Base-by-base conservation (phyloP, 30 jellyfish, hydroid and myxozoan species). In the Turritopsis rubra region DNA sequence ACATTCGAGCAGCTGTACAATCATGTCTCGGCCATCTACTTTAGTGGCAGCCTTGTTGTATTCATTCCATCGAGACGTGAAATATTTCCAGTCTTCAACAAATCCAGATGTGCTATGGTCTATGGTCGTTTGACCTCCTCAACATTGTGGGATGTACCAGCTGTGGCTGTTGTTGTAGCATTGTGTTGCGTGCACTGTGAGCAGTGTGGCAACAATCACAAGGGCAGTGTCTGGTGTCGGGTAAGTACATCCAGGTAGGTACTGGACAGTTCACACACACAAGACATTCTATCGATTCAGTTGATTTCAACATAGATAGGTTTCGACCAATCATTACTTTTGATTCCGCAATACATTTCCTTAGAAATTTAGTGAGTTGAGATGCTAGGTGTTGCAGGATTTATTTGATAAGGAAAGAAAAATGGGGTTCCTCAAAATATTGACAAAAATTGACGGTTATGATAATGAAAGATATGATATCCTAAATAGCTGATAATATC, bases 31-130 rank as follows among this genome's bases (percentile, higher is more conserved):
- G 1, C 90, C 90, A 31, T 54, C n/a, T 1, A 84, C 25, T 29
- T 60, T 28, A 1, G 88, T 84, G 41, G 90, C 90, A 13, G 52
- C 81, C 23, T 25, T 66, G n/a, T n/a, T n/a, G 29, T 84, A 84
- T 26, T 84, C 90, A 3, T 73, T 26, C 90, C 90, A 84, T 19
- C 88, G 88, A 66, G 90, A 1, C 1, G 26, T 80, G 30, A 84
- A 84, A 88, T 84, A 84, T 21, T 89, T 21, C 90, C 90, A 84
- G 16, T 84, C 88, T 28, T 84, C 90, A 16, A 66, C 23, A 82
- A 8, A 60, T 89, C 30, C 53, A 83, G 53, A 30, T 53, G n/a
- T 41, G 26, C 25, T 1, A 84, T 41, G 8, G 88, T 84, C n/a
- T n/a, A n/a, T 22, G 90, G 90, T 22, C 90, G 88, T 54, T 73